These are phyloP conservation scores for Alca torda DNA, from an alignment of 2,797 vertebrate species.

Conservation along the genomic window DNA sequence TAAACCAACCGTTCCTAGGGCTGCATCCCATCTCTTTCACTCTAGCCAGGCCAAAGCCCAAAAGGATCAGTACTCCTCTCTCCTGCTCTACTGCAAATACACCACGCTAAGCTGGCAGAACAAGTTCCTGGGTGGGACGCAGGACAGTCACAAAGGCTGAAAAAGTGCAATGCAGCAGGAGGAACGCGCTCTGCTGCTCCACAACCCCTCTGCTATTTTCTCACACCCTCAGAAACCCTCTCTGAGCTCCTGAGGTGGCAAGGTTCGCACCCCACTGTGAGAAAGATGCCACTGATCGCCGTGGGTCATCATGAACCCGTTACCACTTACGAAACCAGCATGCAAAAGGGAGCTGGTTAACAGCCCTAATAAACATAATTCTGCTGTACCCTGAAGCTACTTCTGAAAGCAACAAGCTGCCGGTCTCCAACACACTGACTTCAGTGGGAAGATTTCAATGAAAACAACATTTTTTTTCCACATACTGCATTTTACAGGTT, in stretches of 20 bases:
- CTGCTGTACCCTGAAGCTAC: not conserved
- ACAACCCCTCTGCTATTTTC: not conserved
- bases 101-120: not conserved
- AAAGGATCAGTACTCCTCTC: too few species aligned
- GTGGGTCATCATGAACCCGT: rapidly evolving
- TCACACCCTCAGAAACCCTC: not conserved
- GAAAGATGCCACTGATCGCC: not conserved
- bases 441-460: not conserved
- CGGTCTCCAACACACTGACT: not conserved
- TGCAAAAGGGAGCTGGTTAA: not conserved
- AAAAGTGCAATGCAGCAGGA: not conserved
- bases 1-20: not conserved
- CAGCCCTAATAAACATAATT: not conserved
- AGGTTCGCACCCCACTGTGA: not conserved
- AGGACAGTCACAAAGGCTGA: rapidly evolving
- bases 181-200: rapidly evolving
- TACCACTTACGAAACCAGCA: not conserved
- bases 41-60: not conserved
- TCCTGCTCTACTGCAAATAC: not conserved
- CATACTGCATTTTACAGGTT: not conserved
- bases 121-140: rapidly evolving
- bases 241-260: not conserved
- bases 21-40: not conserved
- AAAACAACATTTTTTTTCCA: not conserved
- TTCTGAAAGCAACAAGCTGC: not conserved